These are phyloP conservation scores for Pteropus alecto DNA, from an alignment of 2,113 vertebrate species.

Conservation along the genomic window DNA sequence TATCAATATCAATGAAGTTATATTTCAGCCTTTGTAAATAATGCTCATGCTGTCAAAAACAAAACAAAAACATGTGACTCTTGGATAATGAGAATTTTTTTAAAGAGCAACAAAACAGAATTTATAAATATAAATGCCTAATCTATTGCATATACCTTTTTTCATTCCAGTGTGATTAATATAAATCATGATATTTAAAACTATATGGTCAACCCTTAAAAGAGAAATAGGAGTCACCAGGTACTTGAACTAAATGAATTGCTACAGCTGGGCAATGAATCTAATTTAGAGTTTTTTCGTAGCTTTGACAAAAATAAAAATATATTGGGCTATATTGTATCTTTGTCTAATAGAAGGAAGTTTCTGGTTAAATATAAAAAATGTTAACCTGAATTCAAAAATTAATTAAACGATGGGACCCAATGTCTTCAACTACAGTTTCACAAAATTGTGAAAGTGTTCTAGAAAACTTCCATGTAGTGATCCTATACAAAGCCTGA, in stretches of 20 bases:
- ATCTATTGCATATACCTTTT: not conserved
- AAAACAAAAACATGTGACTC: constrained; percentile 26
- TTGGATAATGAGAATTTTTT: constrained; percentile 32
- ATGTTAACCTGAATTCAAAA: not conserved
- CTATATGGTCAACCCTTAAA: not conserved
- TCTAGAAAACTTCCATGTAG: not conserved
- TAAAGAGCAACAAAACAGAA: not conserved
- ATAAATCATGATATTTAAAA: constrained; percentile 17
- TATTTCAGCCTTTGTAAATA: constrained; percentile 30
- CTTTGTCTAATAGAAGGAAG: not conserved
- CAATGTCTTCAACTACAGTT: not conserved
- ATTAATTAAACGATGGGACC: not conserved
- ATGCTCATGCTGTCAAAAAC: not conserved
- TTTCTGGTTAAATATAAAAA: not conserved
- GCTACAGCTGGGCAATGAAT: not conserved
- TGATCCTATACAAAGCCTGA: not conserved
- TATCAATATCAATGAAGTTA: not conserved
- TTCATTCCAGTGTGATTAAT: not conserved
- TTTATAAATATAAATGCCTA: not conserved
- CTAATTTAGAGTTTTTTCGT: not conserved
- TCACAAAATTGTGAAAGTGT: constrained; percentile 1
- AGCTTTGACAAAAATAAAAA: constrained; percentile 44
- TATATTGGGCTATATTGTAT: not conserved
- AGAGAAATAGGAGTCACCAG: not conserved
- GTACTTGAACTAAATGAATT: constrained; percentile 22